phyloP scores from a whole-genome alignment of 2,888 invertebrate genomes.

The Sarcophaga variegata region DNA sequence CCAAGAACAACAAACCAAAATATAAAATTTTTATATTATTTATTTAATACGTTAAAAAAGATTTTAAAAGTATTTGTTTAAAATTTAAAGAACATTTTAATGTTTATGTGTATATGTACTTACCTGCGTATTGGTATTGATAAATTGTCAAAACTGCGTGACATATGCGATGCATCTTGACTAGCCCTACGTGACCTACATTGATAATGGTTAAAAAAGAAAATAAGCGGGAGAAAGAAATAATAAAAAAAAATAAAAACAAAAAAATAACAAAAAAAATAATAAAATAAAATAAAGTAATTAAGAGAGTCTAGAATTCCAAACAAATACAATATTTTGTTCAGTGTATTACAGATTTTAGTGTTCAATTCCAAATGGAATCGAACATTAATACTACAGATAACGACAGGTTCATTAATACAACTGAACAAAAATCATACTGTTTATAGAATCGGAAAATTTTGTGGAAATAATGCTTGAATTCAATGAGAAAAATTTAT shows the following conservation, averaged over 20 bases:
- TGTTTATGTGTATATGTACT: conserved; percentile 75
- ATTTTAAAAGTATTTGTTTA: too few species aligned
- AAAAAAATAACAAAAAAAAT: conserved; percentile 56
- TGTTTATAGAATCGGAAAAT: conserved; percentile 21
- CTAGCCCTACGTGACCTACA: conserved; percentile 93
- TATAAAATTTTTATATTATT: too few species aligned
- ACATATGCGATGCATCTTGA: conserved; percentile 88
- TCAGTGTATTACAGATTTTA: neutral
- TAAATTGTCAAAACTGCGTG: conserved; percentile 86
- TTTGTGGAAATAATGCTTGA: conserved; percentile 59
- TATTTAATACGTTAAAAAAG: too few species aligned
- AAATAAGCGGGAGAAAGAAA: neutral
- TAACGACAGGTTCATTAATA: neutral
- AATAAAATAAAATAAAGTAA: conserved; percentile 39
- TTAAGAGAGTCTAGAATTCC: conserved; percentile 25
- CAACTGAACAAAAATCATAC: neutral
- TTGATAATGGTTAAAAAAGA: conserved; percentile 78
- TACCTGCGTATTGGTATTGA: conserved; percentile 85
- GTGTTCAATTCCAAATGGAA: too few species aligned
- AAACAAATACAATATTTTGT: neutral
- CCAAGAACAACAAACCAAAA: too few species aligned
- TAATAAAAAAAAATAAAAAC: conserved; percentile 74
- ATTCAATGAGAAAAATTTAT: neutral
- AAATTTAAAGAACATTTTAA: neutral
- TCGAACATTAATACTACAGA: too few species aligned